Evolutionary conservation across 2,888 invertebrate genomes (phyloP).

Genomic region (Auanema freiburgensis): DNA sequence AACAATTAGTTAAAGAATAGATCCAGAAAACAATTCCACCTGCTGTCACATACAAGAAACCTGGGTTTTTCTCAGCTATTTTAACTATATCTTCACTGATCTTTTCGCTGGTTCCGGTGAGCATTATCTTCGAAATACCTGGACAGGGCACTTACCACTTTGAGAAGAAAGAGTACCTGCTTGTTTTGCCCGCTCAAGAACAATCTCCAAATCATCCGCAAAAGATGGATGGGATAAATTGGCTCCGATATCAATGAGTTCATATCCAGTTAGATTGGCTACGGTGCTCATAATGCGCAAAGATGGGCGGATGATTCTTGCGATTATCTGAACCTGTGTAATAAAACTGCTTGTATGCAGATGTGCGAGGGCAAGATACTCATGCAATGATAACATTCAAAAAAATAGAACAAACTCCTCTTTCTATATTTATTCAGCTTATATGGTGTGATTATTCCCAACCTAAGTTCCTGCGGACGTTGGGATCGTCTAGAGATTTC

Average conservation of each 20-base stretch:
- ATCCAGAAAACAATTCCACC: conserved; percentile 26
- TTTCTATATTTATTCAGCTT: too few species aligned
- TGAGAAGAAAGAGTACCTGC: conserved; percentile 36
- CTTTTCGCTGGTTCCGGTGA: conserved; percentile 57
- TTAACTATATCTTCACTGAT: conserved; percentile 42
- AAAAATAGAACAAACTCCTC: too few species aligned
- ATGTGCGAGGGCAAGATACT: too few species aligned
- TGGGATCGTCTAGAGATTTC: conserved; percentile 59
- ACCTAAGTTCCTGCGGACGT: conserved; percentile 55
- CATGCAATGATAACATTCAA: too few species aligned
- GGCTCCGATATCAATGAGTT: conserved; percentile 60
- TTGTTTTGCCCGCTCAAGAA: conserved; percentile 51
- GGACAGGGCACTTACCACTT: background rate
- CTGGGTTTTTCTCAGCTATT: conserved; percentile 43
- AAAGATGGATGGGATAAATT: conserved; percentile 57
- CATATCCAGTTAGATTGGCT: conserved; percentile 30
- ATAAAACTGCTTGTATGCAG: too few species aligned
- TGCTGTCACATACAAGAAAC: conserved; percentile 60
- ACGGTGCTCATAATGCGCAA: too few species aligned
- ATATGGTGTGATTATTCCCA: conserved; percentile 52
- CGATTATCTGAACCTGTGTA: too few species aligned
- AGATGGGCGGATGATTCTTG: too few species aligned
- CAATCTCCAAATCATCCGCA: conserved; percentile 46
- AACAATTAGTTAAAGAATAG: conserved; percentile 9
- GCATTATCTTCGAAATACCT: conserved; percentile 58